phyloP scores from a whole-genome alignment of 2,113 vertebrate genomes.

The Brienomyrus brachyistius region DNA sequence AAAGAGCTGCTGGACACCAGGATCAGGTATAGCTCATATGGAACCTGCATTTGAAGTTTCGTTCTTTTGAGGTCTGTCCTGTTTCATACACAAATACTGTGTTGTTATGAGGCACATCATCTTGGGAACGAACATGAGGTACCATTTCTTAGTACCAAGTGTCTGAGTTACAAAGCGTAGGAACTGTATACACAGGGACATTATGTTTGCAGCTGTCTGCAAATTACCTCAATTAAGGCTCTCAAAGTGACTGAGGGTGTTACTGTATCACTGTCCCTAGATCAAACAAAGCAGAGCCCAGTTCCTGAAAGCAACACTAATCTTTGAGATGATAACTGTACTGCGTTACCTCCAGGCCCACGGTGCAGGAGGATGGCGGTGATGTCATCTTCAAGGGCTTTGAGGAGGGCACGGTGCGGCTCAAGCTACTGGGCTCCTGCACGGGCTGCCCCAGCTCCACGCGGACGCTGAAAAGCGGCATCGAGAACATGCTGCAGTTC shows the following conservation, averaged over 20 bases:
- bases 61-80: not conserved
- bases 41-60: not conserved
- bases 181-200: not conserved
- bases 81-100: not conserved
- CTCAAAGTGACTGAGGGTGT: not conserved
- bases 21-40: slow-evolving; percentile 53
- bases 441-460: slow-evolving; percentile 70
- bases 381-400: slow-evolving; percentile 70
- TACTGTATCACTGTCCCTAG: not conserved
- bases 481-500: slow-evolving; percentile 73
- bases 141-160: not conserved
- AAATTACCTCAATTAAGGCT: not conserved
- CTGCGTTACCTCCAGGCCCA: slow-evolving; percentile 51
- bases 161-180: not conserved
- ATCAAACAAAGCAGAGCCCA: not conserved
- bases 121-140: not conserved
- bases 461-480: slow-evolving; percentile 62
- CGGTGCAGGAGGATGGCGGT: slow-evolving; percentile 69
- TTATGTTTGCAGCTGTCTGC: not conserved
- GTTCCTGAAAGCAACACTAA: not conserved
- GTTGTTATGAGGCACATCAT: not conserved
- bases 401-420: slow-evolving; percentile 61
- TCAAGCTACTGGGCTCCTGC: slow-evolving; percentile 68
- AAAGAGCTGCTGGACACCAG: slow-evolving; percentile 69
- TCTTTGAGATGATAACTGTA: not conserved